A percentile compares a stretch with the other conserved stretches of the same genome.
These are phyloP conservation scores for Eupsilia transversa DNA, from an alignment of 2,888 invertebrate genomes.

Conservation along the genomic window DNA sequence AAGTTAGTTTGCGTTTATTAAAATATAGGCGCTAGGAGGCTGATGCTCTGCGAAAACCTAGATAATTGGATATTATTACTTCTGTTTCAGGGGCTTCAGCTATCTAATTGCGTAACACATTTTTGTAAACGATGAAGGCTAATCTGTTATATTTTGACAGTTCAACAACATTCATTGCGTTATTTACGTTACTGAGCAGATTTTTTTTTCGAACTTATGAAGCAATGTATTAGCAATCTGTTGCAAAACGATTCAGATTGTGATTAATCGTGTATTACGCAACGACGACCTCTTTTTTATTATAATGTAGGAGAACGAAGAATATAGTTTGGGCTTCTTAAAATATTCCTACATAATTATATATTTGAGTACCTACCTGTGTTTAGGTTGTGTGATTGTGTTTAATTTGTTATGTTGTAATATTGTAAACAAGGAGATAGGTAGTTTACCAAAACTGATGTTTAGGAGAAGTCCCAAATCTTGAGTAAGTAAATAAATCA, in stretches of 20 bases:
- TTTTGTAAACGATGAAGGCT: too few relatives aligned
- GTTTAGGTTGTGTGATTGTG: neutral
- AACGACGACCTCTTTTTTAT: too few relatives aligned
- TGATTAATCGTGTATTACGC: too few relatives aligned
- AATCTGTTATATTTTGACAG: too few relatives aligned
- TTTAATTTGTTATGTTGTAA: too few relatives aligned
- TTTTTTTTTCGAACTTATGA: too few relatives aligned
- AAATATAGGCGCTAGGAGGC: neutral
- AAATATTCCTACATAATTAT: neutral
- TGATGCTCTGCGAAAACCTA: neutral
- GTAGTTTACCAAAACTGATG: neutral
- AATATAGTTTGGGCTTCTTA: neutral
- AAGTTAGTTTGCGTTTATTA: neutral
- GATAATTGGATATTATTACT: neutral
- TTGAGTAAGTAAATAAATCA: slow-evolving; percentile 41
- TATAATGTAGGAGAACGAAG: neutral
- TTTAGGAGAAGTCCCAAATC: neutral
- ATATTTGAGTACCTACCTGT: neutral
- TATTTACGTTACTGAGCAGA: too few relatives aligned
- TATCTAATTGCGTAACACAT: too few relatives aligned
- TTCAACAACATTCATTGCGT: too few relatives aligned
- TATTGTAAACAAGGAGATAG: neutral
- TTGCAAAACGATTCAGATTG: too few relatives aligned
- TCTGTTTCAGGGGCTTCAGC: neutral
- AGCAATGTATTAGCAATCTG: too few relatives aligned